phyloP scores from a whole-genome alignment of 2,888 invertebrate genomes.

The Erebia palarica region DNA sequence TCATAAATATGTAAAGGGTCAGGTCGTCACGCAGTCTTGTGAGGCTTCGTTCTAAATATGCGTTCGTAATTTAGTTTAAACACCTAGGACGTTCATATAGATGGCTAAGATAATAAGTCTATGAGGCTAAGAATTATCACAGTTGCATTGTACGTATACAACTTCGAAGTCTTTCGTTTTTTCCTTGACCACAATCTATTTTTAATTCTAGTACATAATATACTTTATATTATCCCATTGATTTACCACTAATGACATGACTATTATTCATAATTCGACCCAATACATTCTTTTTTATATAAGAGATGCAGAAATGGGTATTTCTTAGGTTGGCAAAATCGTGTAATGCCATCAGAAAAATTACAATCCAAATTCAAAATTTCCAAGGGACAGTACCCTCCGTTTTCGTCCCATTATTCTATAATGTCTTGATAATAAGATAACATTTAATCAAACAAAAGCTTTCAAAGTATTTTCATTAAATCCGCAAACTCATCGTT shows the following conservation, averaged over 20 bases:
- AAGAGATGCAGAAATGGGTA: no score
- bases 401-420: background rate
- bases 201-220: no score
- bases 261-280: no score
- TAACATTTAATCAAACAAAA: conserved; percentile 2
- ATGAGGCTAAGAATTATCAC: background rate
- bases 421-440: background rate
- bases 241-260: no score
- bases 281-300: no score
- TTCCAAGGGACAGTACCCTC: background rate
- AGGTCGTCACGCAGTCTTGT: conserved; percentile 24
- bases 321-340: background rate
- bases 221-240: no score
- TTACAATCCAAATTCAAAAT: background rate
- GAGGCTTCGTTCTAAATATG: conserved; percentile 35
- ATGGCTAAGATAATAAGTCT: no score
- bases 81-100: background rate
- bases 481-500: background rate
- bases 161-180: background rate
- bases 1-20: background rate
- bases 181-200: no score
- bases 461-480: background rate
- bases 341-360: background rate
- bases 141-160: background rate
- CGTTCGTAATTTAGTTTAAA: conserved; percentile 21